Conservation (phyloP, 2,797 vertebrate genomes). For the Sebastes goodei region DNA sequence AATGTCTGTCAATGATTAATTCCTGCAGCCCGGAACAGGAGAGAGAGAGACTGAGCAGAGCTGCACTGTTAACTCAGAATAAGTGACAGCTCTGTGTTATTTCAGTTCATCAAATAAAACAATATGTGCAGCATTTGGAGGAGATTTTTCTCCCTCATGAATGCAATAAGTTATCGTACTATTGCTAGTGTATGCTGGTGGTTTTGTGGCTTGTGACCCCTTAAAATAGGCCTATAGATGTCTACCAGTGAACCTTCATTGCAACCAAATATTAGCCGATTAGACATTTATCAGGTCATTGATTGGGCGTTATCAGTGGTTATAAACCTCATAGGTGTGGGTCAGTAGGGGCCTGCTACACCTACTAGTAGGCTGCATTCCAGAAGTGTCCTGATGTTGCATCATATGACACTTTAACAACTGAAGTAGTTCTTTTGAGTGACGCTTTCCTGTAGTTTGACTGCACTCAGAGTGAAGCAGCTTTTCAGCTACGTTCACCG, state of each 20-base stretch:
- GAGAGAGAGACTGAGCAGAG: background rate
- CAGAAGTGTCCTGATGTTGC: background rate
- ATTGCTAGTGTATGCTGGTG: background rate
- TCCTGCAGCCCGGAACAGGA: constrained; percentile 10
- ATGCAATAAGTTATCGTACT: background rate
- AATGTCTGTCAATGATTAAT: constrained; percentile 39
- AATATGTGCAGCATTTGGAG: background rate
- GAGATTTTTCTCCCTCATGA: background rate
- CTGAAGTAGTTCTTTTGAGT: background rate
- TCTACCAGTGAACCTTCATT: background rate
- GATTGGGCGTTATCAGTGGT: too few species aligned
- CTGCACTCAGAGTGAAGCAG: background rate
- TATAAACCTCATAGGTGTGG: too few species aligned
- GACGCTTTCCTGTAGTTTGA: background rate
- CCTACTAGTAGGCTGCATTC: too few species aligned
- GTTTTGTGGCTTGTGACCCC: background rate
- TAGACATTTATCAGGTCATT: too few species aligned
- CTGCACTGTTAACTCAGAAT: background rate
- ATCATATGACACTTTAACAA: background rate
- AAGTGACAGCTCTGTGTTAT: background rate
- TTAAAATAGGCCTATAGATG: background rate
- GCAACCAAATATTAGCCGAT: background rate
- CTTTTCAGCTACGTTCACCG: background rate
- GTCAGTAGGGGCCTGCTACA: too few species aligned
- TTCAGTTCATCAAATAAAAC: background rate